Base-by-base conservation (phyloP, 1,140 invertebrate species). In the Leptinotarsa lineolata region DNA sequence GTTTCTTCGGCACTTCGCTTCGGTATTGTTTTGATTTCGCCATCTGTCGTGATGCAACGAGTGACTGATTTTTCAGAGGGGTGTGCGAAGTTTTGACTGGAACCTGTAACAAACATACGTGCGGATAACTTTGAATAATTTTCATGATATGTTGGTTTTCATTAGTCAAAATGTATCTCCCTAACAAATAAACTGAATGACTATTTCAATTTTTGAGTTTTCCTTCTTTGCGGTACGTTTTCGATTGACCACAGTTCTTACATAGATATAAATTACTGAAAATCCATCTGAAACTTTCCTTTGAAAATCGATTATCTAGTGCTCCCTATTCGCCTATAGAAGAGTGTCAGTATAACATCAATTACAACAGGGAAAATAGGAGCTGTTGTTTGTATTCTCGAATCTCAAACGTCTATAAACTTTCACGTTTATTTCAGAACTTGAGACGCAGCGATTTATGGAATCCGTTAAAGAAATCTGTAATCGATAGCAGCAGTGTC, bases 1-100 rank as follows among this genome's bases (percentile, higher is more conserved):
- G 92, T 94, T 81, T 95, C 94, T 77, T 93, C 93, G 2, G 90
- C 88, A 64, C 92, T 92, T 72, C 91, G 87, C 67, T 86, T 68
- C 1, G 67, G 16, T 89, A 89, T 71, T 90, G n/a, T 16, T 54
- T 54, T 54, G 48, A 54, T 54, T 54, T 54, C 48, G 48, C 48
- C 48, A 54, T 54, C 48, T 54, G 48, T 82, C 63, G 85, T 68
- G 13, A 44, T 15, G 22, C 69, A 67, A 45, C 54, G 44, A 22
- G 45, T 66, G 58, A 39, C 16, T 20, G n/a, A 18, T 54, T 54
- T 68, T 67, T 63, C 13, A 65, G 54, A 18, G 15, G 30, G 30
- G 30, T 39, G 30, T 18, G 67, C 74, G 73, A 82, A 81, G 39
- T 83, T 81, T 63, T 82, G 79, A 12, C 74, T 75, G 67, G 81